Conservation (phyloP, 2,113 vertebrate species). For the Pontoporia blainvillei region DNA sequence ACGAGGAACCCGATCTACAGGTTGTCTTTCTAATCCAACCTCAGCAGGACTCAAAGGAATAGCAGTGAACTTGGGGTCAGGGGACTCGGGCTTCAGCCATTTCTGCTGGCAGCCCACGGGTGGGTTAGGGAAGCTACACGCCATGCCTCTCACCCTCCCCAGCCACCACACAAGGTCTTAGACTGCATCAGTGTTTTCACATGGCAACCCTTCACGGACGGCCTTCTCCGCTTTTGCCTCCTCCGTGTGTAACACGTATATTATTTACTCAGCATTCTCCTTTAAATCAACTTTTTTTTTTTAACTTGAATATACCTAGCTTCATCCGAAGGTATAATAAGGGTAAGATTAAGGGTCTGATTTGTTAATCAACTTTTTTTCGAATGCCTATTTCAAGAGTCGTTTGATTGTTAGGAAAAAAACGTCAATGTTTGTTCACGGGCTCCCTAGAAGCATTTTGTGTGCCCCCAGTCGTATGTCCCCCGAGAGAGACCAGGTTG, state of each 20-base stretch:
- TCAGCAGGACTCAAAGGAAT: not conserved
- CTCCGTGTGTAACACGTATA: rapidly evolving
- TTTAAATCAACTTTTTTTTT: not conserved
- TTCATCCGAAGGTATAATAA: not conserved
- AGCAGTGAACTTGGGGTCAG: not conserved
- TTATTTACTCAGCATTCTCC: not conserved
- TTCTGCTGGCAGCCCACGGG: rapidly evolving
- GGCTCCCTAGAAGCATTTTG: rapidly evolving
- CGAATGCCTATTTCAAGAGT: not conserved
- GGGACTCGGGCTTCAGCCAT: too few relatives aligned
- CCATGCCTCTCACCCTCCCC: rapidly evolving
- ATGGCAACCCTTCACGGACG: rapidly evolving
- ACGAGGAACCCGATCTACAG: too few relatives aligned
- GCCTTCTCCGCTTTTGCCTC: rapidly evolving
- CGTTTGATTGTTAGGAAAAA: rapidly evolving
- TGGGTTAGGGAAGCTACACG: rapidly evolving
- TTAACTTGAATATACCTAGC: not conserved
- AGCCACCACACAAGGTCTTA: rapidly evolving
- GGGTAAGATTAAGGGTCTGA: not conserved
- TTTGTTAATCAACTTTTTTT: not conserved
- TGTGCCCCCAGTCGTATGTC: rapidly evolving
- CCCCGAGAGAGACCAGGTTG: rapidly evolving
- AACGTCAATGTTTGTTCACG: rapidly evolving
- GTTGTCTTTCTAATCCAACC: rapidly evolving
- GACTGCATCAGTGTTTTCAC: rapidly evolving